A percentile compares a stretch with the other conserved stretches of the same genome.
phyloP scores from a whole-genome alignment of 30 jellyfish, hydroid and myxozoan species.

The Turritopsis dohrnii region DNA sequence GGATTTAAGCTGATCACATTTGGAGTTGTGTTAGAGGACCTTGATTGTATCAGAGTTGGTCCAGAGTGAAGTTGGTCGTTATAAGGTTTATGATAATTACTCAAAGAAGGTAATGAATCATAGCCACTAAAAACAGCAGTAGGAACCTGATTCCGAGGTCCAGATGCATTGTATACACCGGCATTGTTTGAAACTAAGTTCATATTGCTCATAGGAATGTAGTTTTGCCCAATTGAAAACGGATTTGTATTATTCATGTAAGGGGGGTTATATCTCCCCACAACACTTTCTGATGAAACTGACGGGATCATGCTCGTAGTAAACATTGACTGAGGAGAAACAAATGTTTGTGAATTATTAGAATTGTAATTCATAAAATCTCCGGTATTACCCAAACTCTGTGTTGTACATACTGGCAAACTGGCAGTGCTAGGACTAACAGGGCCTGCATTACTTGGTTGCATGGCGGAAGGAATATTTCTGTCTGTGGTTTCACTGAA shows the following conservation, averaged over 20 bases:
- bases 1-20: background rate
- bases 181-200: background rate
- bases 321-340: background rate
- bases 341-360: background rate
- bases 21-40: background rate
- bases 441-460: background rate
- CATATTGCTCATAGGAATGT: background rate
- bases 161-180: background rate
- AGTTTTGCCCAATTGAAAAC: background rate
- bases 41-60: background rate
- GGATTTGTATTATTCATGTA: background rate
- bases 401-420: background rate
- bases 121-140: background rate
- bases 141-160: background rate
- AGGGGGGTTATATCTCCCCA: background rate
- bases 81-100: background rate
- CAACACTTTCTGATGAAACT: background rate
- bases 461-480: background rate
- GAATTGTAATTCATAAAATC: background rate
- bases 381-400: background rate
- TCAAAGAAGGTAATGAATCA: background rate
- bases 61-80: background rate
- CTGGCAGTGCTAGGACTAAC: background rate
- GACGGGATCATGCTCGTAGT: background rate
- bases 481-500: slow-evolving; percentile 13